phyloP scores from a whole-genome alignment of 2,113 vertebrate species.

The Hemibagrus wyckioides region DNA sequence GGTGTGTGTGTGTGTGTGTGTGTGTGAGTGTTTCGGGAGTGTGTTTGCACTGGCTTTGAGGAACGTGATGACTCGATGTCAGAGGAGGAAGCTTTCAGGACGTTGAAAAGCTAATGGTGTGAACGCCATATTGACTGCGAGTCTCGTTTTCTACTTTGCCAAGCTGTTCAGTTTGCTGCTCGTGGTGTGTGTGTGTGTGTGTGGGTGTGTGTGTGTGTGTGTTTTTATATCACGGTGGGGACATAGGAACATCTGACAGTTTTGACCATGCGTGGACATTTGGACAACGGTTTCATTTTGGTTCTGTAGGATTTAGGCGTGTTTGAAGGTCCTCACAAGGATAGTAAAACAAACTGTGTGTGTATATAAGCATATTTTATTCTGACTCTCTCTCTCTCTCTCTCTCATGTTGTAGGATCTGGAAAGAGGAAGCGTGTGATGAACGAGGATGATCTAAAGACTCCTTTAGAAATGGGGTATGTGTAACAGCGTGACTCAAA shows the following conservation, averaged over 20 bases:
- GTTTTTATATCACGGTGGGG: no score
- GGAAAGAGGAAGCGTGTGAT: conserved; percentile 89
- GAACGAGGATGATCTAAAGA: conserved; percentile 87
- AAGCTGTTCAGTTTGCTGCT: conserved; percentile 33
- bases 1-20: conserved; percentile 15
- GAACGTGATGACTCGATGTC: conserved; percentile 27
- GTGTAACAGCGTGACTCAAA: conserved; percentile 56
- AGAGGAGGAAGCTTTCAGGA: conserved; percentile 35
- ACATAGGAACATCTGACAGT: not conserved
- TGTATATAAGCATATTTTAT: not conserved
- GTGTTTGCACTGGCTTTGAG: conserved; percentile 38
- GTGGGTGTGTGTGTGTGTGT: conserved; percentile 36
- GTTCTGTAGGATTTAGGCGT: not conserved
- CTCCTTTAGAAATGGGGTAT: conserved; percentile 93
- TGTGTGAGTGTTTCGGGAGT: not conserved
- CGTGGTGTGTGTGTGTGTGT: conserved; percentile 3
- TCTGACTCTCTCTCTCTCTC: conserved; percentile 34
- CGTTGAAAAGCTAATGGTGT: conserved; percentile 33
- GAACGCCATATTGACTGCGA: conserved; percentile 39
- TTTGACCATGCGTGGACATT: not conserved
- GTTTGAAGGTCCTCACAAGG: not conserved
- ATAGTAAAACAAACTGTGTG: not conserved
- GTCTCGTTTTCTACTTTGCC: not conserved
- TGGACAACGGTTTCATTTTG: not conserved
- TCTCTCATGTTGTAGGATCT: conserved; percentile 74